These are phyloP conservation scores for Heloderma charlesbogerti DNA, from an alignment of 2,113 vertebrate species.

Conservation along the genomic window DNA sequence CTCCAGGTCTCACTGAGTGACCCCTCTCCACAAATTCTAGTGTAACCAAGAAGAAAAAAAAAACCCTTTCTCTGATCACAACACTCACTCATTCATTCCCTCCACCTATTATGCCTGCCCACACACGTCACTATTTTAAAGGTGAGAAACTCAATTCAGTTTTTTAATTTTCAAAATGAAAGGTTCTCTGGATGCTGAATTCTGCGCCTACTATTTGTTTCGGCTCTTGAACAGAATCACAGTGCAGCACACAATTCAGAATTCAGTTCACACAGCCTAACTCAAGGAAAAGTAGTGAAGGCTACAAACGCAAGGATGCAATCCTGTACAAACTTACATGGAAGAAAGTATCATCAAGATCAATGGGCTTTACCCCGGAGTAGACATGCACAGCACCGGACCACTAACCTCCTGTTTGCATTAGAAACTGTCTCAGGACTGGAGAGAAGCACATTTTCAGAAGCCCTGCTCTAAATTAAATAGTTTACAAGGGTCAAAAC, in stretches of 20 bases:
- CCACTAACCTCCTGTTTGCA: neutral
- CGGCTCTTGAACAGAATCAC: neutral
- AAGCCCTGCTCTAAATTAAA: neutral
- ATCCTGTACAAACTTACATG: neutral
- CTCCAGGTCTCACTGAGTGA: no score
- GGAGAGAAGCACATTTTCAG: neutral
- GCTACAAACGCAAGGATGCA: neutral
- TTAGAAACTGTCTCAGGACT: neutral
- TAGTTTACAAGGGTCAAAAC: slow-evolving; percentile 10
- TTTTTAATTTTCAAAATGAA: neutral
- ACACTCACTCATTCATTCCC: neutral
- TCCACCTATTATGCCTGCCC: neutral
- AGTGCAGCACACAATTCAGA: neutral
- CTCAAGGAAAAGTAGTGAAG: neutral
- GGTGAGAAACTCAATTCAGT: neutral
- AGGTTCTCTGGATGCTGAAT: neutral
- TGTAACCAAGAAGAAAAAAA: no score
- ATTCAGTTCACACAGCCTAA: neutral
- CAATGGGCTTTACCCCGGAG: neutral
- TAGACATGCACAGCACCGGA: neutral
- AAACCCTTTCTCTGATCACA: no score
- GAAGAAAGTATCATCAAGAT: neutral
- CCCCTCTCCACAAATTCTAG: no score
- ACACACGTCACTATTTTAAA: neutral
- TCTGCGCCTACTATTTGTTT: neutral